Evolutionary conservation across 2,888 invertebrate genomes (phyloP).

Genomic region (Epinotia nisella): DNA sequence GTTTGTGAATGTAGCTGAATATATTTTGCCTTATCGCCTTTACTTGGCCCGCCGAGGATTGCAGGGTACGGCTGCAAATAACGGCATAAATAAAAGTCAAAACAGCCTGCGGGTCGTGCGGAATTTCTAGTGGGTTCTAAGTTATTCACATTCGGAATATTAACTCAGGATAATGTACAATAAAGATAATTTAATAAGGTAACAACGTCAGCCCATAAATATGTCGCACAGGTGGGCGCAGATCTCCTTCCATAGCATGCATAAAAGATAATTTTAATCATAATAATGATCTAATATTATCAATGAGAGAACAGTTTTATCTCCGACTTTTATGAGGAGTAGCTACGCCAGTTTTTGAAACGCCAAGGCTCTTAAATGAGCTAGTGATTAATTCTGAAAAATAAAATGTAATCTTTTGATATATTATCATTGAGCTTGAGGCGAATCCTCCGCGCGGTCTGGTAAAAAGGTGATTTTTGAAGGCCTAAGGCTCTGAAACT

Average conservation of each 20-base stretch:
- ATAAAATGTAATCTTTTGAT: too few species aligned
- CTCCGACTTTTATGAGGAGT: too few species aligned
- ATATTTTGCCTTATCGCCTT: slow-evolving; percentile 20
- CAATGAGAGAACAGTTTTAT: too few species aligned
- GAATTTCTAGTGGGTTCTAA: slow-evolving; percentile 20
- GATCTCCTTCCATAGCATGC: not conserved
- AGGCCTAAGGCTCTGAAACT: too few species aligned
- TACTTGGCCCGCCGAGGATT: slow-evolving; percentile 23
- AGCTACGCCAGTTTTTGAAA: too few species aligned
- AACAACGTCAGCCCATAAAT: too few species aligned
- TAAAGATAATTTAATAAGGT: not conserved
- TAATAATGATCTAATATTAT: not conserved
- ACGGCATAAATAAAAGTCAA: slow-evolving; percentile 16
- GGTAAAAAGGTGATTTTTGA: too few species aligned
- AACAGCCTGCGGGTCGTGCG: slow-evolving; percentile 1
- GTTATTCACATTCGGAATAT: slow-evolving; percentile 15
- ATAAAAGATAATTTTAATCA: not conserved
- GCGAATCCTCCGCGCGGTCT: too few species aligned
- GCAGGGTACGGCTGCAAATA: slow-evolving; percentile 15
- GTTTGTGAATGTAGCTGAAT: slow-evolving; percentile 7
- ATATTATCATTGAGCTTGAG: too few species aligned
- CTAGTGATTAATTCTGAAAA: too few species aligned
- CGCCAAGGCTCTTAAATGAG: too few species aligned
- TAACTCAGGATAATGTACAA: slow-evolving; percentile 3
- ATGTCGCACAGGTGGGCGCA: too few species aligned